A percentile compares a stretch with the other conserved stretches of the same genome.
These are phyloP conservation scores for Rhodeus uyekii DNA, from an alignment of 2,797 vertebrate species.

Conservation along the genomic window DNA sequence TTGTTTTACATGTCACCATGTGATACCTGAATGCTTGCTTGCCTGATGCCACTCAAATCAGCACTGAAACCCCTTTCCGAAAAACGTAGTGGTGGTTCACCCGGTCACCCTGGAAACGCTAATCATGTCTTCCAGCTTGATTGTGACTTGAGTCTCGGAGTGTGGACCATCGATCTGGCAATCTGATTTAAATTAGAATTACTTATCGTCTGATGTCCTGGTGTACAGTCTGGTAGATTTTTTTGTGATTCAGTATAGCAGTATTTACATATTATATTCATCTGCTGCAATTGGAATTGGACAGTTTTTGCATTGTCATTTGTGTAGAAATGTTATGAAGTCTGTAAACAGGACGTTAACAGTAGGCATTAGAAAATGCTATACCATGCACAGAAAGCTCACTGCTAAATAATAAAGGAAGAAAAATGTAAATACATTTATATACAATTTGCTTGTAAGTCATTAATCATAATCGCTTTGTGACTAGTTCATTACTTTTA, in stretches of 20 bases:
- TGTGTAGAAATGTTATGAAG: background rate
- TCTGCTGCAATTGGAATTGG: background rate
- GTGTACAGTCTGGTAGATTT: background rate
- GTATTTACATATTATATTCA: background rate
- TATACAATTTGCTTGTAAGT: too few relatives aligned
- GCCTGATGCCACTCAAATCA: conserved; percentile 24
- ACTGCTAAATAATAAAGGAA: too few relatives aligned
- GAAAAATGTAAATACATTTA: too few relatives aligned
- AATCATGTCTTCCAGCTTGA: conserved; percentile 18
- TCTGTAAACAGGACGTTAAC: background rate
- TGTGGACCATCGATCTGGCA: background rate
- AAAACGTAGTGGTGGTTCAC: conserved; percentile 13
- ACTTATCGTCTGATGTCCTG: background rate
- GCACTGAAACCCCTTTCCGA: background rate
- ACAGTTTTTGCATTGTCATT: background rate
- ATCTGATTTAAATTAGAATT: conserved; percentile 6
- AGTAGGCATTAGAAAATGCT: too few relatives aligned
- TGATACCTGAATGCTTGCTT: too few relatives aligned
- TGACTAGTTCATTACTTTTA: background rate
- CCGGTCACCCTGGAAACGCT: conserved; percentile 20
- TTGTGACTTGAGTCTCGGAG: conserved; percentile 14
- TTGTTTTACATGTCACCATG: too few relatives aligned
- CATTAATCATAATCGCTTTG: background rate
- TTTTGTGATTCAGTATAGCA: background rate
- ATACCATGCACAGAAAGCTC: too few relatives aligned